Base-by-base conservation (phyloP, 2,888 invertebrate genomes). In the Brenthis daphne region DNA sequence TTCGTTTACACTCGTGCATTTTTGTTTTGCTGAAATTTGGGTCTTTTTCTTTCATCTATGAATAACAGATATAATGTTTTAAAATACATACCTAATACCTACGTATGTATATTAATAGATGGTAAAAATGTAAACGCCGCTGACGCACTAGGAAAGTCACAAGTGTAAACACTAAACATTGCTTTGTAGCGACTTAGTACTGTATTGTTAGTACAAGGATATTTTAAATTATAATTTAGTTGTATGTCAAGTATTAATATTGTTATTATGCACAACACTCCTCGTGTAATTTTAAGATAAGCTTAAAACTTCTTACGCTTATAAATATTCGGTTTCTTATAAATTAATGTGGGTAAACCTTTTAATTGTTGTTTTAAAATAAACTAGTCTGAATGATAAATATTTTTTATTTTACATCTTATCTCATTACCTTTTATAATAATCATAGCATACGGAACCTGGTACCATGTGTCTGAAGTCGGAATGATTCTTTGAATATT, bases 341-440 rank as follows among this genome's bases (percentile, higher is more conserved):
- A 1, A 20, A 20, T 71, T 55, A 63, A 56, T 67, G 29, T 72
- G 65, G 54, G 65, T 72, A 70, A 70, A 67, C 70, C 65, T 75
- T 74, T 68, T 70, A 73, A 70, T 65, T 71, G 68, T 73, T 72
- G 65, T 70, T 67, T 70, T 67, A 74, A 69, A 78, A 77, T 79
- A 77, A 76, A 79, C 78, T 79, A 77, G 77, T 79, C 77, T 77
- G 74, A 74, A 73, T 74, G 57, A 71, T 66, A 60, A 24, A 55
- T 53, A n/a, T 14, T 64, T 51, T 57, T 58, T 57, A 69, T 68
- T 61, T 55, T 67, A 16, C n/a, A 14, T 24, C n/a, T 14, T 43
- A 53, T 63, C 13, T 13, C 24, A 14, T 50, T 5, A 60, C 37
- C 37, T 29, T 11, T 11, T 43, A 43, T 43, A 43, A 43, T 43